Base-by-base conservation (phyloP, 2,888 invertebrate genomes). In the Megamerina dolium region DNA sequence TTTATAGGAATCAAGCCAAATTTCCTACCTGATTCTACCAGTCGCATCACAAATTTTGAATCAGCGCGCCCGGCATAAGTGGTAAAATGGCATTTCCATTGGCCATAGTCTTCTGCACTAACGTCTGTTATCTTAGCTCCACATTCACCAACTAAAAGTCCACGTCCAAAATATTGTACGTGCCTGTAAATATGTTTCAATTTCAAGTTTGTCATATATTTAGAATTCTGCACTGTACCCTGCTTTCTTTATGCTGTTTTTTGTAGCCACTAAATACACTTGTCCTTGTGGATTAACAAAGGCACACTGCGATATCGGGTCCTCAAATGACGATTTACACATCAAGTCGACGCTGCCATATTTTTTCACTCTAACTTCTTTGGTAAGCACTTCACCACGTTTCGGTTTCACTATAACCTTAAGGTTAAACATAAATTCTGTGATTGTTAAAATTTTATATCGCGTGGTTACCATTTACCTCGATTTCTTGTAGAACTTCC, bases 81-180 rank as follows among this genome's bases (percentile, higher is more conserved):
- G 13, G 45, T 40, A 43, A 60, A 60, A 30, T 57, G 56, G 20
- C 60, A 60, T 43, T 48, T 54, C 60, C 60, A 60, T n/a, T 44
- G 37, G 2, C 60, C 60, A 33, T 52, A 57, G 38, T 61, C 60
- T 18, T 53, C 45, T 2, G 23, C 37, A 16, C 27, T 43, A 2
- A 55, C 33, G n/a, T 50, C 48, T 23, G 35, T 46, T 21, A 61
- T 55, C 37, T 50, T 53, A 17, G 56, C 48, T 10, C 61, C 61
- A 20, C 61, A 61, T 30, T 57, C 57, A 8, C 61, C 61, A 32
- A 45, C 45, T 16, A 51, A 44, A 27, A 61, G 43, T 17, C 61
- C 61, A 14, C 53, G 43, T 5, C 61, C 61, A 39, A 46, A 54
- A 32, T 61, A 61, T 26, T 54, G 54, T 8, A 61, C 52, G 45